Evolutionary conservation across 1,140 invertebrate genomes (phyloP).

Genomic region (Maniola jurtina): DNA sequence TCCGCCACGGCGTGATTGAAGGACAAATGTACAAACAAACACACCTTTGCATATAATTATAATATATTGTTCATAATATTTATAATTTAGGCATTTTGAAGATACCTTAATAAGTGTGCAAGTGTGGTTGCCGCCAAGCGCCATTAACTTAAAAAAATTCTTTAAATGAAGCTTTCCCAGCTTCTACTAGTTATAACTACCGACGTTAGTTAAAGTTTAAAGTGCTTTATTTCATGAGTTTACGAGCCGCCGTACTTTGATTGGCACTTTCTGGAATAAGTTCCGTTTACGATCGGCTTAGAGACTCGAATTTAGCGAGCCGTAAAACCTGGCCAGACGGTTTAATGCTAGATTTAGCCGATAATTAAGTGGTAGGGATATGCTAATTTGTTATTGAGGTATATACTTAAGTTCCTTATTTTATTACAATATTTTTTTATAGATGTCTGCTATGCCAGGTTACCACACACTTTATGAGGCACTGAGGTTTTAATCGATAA

Average conservation of each 20-base stretch:
- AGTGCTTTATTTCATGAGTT: conserved; percentile 47
- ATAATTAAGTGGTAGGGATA: conserved; percentile 25
- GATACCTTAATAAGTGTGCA: too few relatives aligned
- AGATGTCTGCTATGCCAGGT: too few relatives aligned
- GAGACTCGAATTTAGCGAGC: conserved; percentile 32
- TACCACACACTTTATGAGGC: too few relatives aligned
- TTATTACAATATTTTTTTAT: not conserved
- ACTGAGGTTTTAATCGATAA: too few relatives aligned
- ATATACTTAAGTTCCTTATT: too few relatives aligned
- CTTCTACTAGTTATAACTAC: conserved; percentile 29
- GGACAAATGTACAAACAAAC: too few relatives aligned
- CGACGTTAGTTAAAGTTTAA: conserved; percentile 46
- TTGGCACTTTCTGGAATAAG: conserved; percentile 48
- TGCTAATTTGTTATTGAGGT: not conserved
- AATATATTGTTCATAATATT: too few relatives aligned
- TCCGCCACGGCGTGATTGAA: too few relatives aligned
- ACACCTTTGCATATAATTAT: too few relatives aligned
- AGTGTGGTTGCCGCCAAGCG: too few relatives aligned
- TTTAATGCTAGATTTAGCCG: conserved; percentile 33
- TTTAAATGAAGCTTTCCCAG: conserved; percentile 10
- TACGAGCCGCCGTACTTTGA: conserved; percentile 45
- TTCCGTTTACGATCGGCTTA: conserved; percentile 43
- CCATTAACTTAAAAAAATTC: not conserved
- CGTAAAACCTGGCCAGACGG: conserved; percentile 35
- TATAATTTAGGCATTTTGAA: too few relatives aligned